Percentiles rank a stretch among this genome's conserved stretches.
These are phyloP conservation scores for Amorpha juglandis DNA, from an alignment of 2,888 invertebrate species.

Conservation along the genomic window DNA sequence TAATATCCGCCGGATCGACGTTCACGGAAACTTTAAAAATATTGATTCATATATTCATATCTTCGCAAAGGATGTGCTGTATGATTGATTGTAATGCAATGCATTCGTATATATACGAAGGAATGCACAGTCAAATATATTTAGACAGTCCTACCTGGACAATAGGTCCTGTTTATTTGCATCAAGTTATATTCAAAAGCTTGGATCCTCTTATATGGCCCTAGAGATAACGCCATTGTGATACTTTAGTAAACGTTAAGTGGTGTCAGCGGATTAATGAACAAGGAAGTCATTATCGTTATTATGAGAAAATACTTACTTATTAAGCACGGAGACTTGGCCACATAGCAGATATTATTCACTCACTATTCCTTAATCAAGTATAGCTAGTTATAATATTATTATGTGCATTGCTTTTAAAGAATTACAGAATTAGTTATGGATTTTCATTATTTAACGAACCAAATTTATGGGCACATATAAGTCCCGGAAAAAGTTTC, in stretches of 20 bases:
- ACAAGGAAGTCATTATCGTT: not conserved
- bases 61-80: constrained; percentile 25
- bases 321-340: not conserved
- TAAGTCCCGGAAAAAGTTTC: too few species aligned
- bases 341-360: not conserved
- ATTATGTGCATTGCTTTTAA: too few species aligned
- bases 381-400: too few species aligned
- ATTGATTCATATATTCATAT: constrained; percentile 3
- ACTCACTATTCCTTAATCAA: not conserved
- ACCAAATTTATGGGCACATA: too few species aligned
- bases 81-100: constrained; percentile 31
- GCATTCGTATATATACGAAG: too few species aligned
- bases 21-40: too few species aligned
- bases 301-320: not conserved
- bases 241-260: constrained; percentile 3
- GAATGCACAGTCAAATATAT: too few species aligned
- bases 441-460: too few species aligned
- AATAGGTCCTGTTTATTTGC: constrained; percentile 7
- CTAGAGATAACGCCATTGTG: too few species aligned
- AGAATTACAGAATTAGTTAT: too few species aligned
- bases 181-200: constrained; percentile 13
- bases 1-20: too few species aligned
- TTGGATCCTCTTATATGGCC: not conserved
- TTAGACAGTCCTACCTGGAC: constrained; percentile 12
- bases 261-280: not conserved